phyloP scores from a whole-genome alignment of 2,113 vertebrate genomes.

The Xiphophorus maculatus region DNA sequence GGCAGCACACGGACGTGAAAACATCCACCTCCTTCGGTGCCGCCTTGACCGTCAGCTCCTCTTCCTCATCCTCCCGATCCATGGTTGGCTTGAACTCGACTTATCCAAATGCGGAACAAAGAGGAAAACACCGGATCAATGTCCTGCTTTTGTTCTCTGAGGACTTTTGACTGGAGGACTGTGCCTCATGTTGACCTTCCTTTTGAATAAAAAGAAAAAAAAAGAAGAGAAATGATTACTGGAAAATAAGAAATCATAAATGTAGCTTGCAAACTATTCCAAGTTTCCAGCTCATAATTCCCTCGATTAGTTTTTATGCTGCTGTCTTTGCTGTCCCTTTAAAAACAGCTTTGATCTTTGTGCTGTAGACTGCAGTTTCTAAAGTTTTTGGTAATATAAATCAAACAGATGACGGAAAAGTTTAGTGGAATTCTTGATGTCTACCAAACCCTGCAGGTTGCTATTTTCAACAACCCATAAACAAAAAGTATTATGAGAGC shows the following conservation, averaged over 20 bases:
- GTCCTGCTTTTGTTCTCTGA: not conserved
- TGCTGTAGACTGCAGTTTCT: too few species aligned
- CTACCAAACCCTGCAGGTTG: too few species aligned
- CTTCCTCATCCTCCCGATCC: slow-evolving; percentile 87
- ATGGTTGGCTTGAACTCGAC: slow-evolving; percentile 74
- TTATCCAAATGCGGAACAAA: not conserved
- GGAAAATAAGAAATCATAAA: not conserved
- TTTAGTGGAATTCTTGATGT: too few species aligned
- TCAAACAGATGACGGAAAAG: too few species aligned
- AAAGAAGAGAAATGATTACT: not conserved
- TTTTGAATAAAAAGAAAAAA: slow-evolving; percentile 29
- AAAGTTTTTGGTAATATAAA: too few species aligned
- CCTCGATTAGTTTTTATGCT: too few species aligned
- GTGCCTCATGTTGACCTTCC: slow-evolving; percentile 12
- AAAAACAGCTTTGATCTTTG: too few species aligned
- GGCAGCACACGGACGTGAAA: slow-evolving; percentile 90
- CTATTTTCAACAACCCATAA: too few species aligned
- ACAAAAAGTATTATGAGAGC: not conserved
- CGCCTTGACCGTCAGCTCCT: slow-evolving; percentile 44
- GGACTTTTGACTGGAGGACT: slow-evolving; percentile 15
- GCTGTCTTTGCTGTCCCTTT: too few species aligned
- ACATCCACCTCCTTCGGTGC: slow-evolving; percentile 82
- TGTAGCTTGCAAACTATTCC: not conserved
- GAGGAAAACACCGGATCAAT: not conserved
- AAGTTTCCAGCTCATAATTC: too few species aligned